Evolutionary conservation across 2,888 invertebrate species (phyloP), one percentile per base, ranked within the genome.

Genomic region (Heliconius cydno): DNA sequence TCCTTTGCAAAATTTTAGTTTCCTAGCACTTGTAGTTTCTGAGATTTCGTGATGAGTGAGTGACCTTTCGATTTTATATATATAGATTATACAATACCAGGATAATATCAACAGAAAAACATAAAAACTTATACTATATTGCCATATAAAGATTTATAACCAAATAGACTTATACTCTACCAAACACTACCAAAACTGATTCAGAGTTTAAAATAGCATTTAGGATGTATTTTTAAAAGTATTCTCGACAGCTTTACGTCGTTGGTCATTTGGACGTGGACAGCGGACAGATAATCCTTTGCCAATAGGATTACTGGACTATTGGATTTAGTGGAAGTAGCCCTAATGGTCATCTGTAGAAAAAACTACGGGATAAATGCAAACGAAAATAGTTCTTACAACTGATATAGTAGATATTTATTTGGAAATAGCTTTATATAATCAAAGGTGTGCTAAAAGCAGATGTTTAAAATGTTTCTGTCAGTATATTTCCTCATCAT

Each of bases 281-380:
- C 80, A 63, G 78, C 80, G 77, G 63, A 60, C 66, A 85, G 89
- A 89, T 94, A 92, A 94, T 92, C 94, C 94, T 81, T 41, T 78
- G 28, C 82, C 86, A 90, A 93, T 89, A 82, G 91, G 93, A 94
- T 94, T 94, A 92, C 66, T 73, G 78, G 76, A 81, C 82, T 89
- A 92, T 91, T 87, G 92, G 92, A 93, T 94, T 93, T 92, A 60
- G 82, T 73, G 71, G 13, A 83, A 85, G 85, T 84, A 85, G 74
- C 82, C 82, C 82, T 78, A 83, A 74, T 84, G 88, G 88, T 86
- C 87, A 87, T 85, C 85, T 52, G 68, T 63, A 66, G 7, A 60
- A 60, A 68, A 74, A 73, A 34, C 30, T n/a, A 3, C 10, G 3
- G n/a, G 1, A 67, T 73, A 60, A n/a, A 12, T 3, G 0, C 57